Percentiles rank a stretch among this genome's conserved stretches.
These are phyloP conservation scores for Neolamprologus toae DNA, from an alignment of 2,113 vertebrate genomes.

Conservation along the genomic window DNA sequence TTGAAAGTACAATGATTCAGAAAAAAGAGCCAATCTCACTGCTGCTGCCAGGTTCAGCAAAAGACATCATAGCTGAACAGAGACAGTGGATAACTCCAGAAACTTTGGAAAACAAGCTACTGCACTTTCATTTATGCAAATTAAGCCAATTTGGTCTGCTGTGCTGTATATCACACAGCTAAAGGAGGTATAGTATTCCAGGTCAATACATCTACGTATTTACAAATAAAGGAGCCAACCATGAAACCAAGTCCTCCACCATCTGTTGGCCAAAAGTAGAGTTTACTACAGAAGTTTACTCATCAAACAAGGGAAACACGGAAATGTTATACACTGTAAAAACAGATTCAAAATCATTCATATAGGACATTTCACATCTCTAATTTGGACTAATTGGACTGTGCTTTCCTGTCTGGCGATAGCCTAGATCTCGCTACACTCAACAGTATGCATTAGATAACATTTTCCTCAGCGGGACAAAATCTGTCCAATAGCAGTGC, in stretches of 20 bases:
- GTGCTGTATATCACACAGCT: not conserved
- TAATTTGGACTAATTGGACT: constrained; percentile 56
- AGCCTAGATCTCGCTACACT: constrained; percentile 50
- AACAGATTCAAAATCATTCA: not conserved
- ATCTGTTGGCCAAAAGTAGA: constrained; percentile 32
- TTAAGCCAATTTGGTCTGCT: rapidly evolving
- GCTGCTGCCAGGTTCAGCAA: not conserved
- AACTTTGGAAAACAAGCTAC: not conserved
- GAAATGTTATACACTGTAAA: not conserved
- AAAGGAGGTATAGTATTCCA: not conserved
- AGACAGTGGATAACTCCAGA: not conserved
- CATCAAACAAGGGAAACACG: not conserved
- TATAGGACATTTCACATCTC: constrained; percentile 7
- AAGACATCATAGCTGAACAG: not conserved
- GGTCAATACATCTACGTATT: not conserved
- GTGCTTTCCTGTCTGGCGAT: constrained; percentile 42
- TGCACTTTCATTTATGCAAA: not conserved
- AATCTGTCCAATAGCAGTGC: constrained; percentile 38
- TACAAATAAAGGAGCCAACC: not conserved
- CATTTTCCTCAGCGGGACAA: constrained; percentile 37
- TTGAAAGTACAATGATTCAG: not conserved
- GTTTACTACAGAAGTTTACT: constrained; percentile 8
- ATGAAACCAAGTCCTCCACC: constrained; percentile 12
- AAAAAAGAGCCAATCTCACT: not conserved
- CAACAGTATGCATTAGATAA: constrained; percentile 55